Percentiles rank a stretch among this genome's conserved stretches.
phyloP scores from a whole-genome alignment of 2,888 invertebrate genomes.

The Lapara coniferarum region DNA sequence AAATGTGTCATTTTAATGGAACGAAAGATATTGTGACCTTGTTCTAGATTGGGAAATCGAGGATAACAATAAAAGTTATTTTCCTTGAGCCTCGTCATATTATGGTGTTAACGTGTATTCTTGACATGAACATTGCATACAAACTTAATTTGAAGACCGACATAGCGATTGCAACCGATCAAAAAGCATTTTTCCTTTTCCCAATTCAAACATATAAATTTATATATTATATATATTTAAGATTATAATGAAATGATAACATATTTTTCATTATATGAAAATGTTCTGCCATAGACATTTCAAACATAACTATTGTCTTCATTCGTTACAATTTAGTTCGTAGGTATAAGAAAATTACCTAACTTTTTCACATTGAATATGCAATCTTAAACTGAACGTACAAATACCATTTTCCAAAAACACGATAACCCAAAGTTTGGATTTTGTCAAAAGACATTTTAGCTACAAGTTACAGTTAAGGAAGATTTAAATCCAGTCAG shows the following conservation, averaged over 20 bases:
- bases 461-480: neutral
- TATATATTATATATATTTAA: too few relatives aligned
- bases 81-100: neutral
- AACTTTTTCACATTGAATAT: neutral
- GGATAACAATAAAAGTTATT: conserved; percentile 11
- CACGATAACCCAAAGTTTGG: neutral
- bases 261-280: neutral
- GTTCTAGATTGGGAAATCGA: neutral
- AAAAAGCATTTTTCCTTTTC: too few relatives aligned
- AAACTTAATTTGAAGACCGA: neutral
- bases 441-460: neutral
- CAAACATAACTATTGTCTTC: neutral
- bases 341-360: neutral
- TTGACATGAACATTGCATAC: neutral
- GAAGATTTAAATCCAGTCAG: conserved; percentile 14
- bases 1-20: conserved; percentile 1
- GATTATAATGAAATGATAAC: too few relatives aligned
- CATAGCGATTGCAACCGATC: neutral
- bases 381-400: neutral
- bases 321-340: neutral
- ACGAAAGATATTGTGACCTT: conserved; percentile 1
- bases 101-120: neutral
- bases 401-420: neutral
- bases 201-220: too few relatives aligned
- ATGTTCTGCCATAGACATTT: neutral